Base-by-base conservation (phyloP, 2,113 vertebrate species). In the Odocoileus hemionus region DNA sequence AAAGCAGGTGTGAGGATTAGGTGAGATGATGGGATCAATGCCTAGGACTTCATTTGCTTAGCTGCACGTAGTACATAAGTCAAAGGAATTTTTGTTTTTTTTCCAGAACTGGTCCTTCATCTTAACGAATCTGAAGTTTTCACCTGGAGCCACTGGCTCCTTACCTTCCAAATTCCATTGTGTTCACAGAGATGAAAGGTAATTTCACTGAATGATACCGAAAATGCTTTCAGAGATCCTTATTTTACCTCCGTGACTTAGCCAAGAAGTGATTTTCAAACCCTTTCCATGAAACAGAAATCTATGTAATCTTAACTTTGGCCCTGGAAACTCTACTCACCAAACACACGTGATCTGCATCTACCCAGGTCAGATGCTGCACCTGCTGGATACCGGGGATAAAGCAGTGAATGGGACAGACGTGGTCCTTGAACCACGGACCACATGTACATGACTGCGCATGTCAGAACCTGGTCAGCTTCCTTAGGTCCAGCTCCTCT, bases 171-270 rank as follows among this genome's bases (percentile, higher is more conserved):
- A 86, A 82, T 67, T 5, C 50, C 16, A 82, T 2, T 52, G 39
- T 70, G 25, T 76, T 58, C 6, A 36, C 78, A 45, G 21, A 94
- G 60, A 80, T 43, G 43, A 80, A 93, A 86, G 60, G 17, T 47
- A 47, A 83, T 58, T 87, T 60, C 95, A 67, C 39, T 55, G 43
- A 83, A 0, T 33, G 86, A 91, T 55, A 83, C 4, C 25, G 57
- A 39, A 92, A 79, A 57, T 67, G 26, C 26, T 91, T 36, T 39
- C 58, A 85, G 67, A 70, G 86, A 43, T 39, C 21, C 64, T 87
- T 90, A 79, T 87, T 94, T 96, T 76, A 86, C 55, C 86, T 60
- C 43, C 6, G 30, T 55, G 50, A 82, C 21, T 28, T 82, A 33
- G 26, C 16, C 3, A 88, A 43, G 25, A 86, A 47, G 3, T 60